A percentile compares a stretch with the other conserved stretches of the same genome.
Conservation (phyloP, 1,140 invertebrate genomes). For the Drosophila sp. region DNA sequence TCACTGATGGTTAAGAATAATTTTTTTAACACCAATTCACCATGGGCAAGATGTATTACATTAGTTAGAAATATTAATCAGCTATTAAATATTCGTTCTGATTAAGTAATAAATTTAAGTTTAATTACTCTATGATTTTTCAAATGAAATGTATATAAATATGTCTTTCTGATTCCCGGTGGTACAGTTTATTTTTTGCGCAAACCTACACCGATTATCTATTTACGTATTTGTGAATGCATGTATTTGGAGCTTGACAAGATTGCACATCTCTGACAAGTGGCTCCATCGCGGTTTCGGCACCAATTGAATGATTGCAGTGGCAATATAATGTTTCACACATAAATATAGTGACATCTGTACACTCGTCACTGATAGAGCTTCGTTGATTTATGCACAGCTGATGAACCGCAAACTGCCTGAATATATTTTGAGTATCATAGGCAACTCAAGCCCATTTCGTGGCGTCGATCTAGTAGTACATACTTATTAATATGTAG, state of each 20-base stretch:
- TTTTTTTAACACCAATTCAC: too few species aligned
- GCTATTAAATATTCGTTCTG: too few species aligned
- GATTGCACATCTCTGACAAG: constrained; percentile 2
- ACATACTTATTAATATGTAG: not conserved
- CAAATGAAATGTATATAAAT: too few species aligned
- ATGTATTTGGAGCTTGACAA: constrained; percentile 1
- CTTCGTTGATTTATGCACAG: not conserved
- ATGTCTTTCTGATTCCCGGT: too few species aligned
- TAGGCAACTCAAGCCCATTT: not conserved
- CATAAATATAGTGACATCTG: not conserved
- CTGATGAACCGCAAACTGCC: not conserved
- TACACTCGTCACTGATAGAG: not conserved
- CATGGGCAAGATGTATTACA: too few species aligned
- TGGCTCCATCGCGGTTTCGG: not conserved
- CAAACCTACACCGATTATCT: too few species aligned
- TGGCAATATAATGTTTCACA: not conserved
- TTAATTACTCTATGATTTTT: too few species aligned
- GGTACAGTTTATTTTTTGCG: too few species aligned
- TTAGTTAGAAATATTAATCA: too few species aligned
- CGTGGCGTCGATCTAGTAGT: not conserved
- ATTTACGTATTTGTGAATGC: too few species aligned
- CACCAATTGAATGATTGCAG: constrained; percentile 10
- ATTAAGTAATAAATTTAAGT: too few species aligned
- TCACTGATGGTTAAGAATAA: too few species aligned
- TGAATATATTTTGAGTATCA: not conserved